Evolutionary conservation across 2,797 vertebrate species (phyloP).

Genomic region (Morelia viridis): DNA sequence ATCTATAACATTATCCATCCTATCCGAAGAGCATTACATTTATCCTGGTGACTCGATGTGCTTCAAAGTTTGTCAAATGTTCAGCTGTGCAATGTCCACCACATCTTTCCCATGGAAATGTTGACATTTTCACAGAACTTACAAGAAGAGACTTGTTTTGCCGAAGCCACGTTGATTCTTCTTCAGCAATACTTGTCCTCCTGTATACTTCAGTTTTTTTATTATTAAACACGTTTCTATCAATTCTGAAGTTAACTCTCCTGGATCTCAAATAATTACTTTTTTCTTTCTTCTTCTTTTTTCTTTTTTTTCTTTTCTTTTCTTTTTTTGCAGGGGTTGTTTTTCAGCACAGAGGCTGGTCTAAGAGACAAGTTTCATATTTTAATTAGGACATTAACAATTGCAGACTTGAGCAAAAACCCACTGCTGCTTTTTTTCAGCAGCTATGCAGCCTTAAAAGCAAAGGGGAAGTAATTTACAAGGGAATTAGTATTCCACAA

Average conservation of each 20-base stretch:
- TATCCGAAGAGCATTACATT: neutral
- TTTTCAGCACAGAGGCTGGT: neutral
- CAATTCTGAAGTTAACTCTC: neutral
- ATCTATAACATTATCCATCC: neutral
- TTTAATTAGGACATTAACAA: neutral
- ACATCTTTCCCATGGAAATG: too few species aligned
- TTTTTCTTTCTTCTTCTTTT: neutral
- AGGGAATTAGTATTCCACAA: neutral
- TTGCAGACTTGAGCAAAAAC: neutral
- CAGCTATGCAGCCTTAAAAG: neutral
- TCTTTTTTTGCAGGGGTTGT: neutral
- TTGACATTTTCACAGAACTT: neutral
- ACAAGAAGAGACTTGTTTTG: neutral
- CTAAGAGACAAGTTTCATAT: neutral
- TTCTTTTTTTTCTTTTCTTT: accelerated
- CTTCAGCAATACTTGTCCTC: neutral
- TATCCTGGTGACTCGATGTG: neutral
- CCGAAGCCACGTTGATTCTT: neutral
- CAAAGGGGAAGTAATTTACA: neutral
- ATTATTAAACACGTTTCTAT: neutral
- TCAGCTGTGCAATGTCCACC: neutral
- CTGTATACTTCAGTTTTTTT: neutral
- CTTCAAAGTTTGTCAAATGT: neutral
- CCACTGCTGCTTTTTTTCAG: neutral
- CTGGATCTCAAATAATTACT: neutral